Conservation (phyloP, 2,797 vertebrate genomes). For the Triplophysa bombifrons region DNA sequence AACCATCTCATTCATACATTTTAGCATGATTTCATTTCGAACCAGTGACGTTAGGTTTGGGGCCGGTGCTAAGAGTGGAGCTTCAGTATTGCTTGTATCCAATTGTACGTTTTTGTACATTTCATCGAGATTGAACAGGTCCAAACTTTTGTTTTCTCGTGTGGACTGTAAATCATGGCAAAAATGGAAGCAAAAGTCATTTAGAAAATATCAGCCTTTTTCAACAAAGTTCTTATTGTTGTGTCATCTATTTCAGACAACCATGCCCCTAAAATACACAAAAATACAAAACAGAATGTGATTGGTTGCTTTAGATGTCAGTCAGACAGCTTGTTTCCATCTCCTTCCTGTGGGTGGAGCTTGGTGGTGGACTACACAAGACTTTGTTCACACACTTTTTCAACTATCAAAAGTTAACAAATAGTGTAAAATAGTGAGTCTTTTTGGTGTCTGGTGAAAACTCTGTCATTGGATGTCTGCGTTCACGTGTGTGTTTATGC, state of each 20-base stretch:
- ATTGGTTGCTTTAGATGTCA: background rate
- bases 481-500: constrained; percentile 10
- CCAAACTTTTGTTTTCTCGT: too few species aligned
- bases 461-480: background rate
- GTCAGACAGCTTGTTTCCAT: background rate
- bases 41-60: too few species aligned
- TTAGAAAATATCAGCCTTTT: too few species aligned
- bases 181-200: too few species aligned
- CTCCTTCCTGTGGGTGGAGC: background rate
- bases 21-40: too few species aligned
- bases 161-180: too few species aligned
- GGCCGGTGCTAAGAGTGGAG: too few species aligned
- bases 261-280: background rate
- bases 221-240: background rate
- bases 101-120: too few species aligned
- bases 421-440: background rate
- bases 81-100: too few species aligned
- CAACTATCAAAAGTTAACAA: background rate
- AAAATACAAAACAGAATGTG: background rate
- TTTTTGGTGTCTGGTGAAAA: background rate
- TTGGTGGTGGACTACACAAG: background rate
- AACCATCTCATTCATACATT: too few species aligned
- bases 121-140: too few species aligned
- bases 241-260: background rate
- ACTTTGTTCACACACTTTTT: background rate